Percentiles rank a stretch among this genome's conserved stretches.
phyloP scores from a whole-genome alignment of 2,113 vertebrate genomes.

The Rhabdomys dilectus region DNA sequence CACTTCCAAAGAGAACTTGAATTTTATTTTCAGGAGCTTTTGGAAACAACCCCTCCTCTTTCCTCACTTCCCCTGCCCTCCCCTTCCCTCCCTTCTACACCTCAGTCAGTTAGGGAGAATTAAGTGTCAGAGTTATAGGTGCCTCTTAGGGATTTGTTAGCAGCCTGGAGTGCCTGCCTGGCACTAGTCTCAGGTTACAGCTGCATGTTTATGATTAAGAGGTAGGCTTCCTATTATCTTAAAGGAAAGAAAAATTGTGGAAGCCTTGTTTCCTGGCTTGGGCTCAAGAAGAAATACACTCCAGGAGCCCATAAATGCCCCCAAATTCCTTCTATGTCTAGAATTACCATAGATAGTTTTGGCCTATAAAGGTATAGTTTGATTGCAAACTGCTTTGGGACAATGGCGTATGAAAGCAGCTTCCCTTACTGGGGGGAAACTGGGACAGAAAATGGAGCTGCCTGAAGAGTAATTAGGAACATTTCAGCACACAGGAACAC shows the following conservation, averaged over 20 bases:
- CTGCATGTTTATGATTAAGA: constrained; percentile 57
- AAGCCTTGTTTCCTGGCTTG: constrained; percentile 27
- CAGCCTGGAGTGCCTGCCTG: constrained; percentile 24
- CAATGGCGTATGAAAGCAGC: not conserved
- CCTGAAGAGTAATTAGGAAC: not conserved
- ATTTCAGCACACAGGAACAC: constrained; percentile 25
- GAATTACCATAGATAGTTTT: constrained; percentile 18
- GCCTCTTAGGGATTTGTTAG: constrained; percentile 25
- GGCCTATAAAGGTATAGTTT: constrained; percentile 7
- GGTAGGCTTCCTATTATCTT: constrained; percentile 23
- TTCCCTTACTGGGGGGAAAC: constrained; percentile 3
- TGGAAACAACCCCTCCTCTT: constrained; percentile 24
- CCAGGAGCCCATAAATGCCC: not conserved
- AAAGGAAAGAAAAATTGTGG: constrained; percentile 10
- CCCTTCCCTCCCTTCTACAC: not conserved
- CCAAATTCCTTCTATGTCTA: not conserved
- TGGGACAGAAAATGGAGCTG: not conserved
- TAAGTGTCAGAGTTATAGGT: not conserved
- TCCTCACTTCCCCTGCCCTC: not conserved
- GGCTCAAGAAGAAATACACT: constrained; percentile 22
- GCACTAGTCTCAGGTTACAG: constrained; percentile 5
- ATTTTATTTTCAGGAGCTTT: constrained; percentile 41
- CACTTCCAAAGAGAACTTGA: constrained; percentile 41
- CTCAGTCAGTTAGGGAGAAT: not conserved
- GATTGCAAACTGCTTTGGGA: not conserved